These are phyloP conservation scores for Ectemnius lituratus DNA, from an alignment of 2,888 invertebrate genomes.

Conservation along the genomic window DNA sequence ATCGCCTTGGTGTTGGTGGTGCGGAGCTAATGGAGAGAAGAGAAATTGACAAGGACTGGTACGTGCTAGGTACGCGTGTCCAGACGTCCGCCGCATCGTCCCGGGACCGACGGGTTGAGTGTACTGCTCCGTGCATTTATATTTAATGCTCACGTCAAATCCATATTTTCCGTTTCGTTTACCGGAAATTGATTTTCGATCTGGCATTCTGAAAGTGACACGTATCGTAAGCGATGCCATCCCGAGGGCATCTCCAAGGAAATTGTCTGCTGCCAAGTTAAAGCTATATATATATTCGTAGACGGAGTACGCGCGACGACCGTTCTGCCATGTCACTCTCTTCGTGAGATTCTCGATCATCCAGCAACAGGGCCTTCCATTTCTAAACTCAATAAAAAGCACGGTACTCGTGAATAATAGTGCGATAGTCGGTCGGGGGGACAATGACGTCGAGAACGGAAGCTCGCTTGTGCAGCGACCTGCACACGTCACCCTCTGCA, in stretches of 20 bases:
- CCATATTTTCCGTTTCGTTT: slow-evolving; percentile 49
- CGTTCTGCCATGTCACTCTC: neutral
- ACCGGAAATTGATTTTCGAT: slow-evolving; percentile 57
- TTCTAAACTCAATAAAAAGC: slow-evolving; percentile 22
- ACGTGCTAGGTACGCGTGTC: slow-evolving; percentile 4
- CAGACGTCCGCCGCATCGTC: slow-evolving; percentile 11
- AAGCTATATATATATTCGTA: no score
- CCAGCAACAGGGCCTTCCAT: neutral
- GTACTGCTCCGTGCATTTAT: slow-evolving; percentile 20
- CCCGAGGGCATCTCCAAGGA: slow-evolving; percentile 40
- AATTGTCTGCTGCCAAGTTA: slow-evolving; percentile 47
- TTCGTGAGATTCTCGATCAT: slow-evolving; percentile 6
- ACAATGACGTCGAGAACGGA: neutral
- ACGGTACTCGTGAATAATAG: neutral
- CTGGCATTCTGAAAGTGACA: slow-evolving; percentile 52
- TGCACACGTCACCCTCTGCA: neutral
- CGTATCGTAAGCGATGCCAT: slow-evolving; percentile 38
- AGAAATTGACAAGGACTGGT: slow-evolving; percentile 18
- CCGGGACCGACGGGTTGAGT: slow-evolving; percentile 5
- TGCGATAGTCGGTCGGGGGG: neutral
- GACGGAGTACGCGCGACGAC: no score
- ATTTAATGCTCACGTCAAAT: slow-evolving; percentile 41
- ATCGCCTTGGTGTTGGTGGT: no score
- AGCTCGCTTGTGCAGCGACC: neutral
- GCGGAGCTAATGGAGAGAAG: slow-evolving; percentile 7